phyloP scores from a whole-genome alignment of 2,797 vertebrate genomes.

The Manis pentadactyla region DNA sequence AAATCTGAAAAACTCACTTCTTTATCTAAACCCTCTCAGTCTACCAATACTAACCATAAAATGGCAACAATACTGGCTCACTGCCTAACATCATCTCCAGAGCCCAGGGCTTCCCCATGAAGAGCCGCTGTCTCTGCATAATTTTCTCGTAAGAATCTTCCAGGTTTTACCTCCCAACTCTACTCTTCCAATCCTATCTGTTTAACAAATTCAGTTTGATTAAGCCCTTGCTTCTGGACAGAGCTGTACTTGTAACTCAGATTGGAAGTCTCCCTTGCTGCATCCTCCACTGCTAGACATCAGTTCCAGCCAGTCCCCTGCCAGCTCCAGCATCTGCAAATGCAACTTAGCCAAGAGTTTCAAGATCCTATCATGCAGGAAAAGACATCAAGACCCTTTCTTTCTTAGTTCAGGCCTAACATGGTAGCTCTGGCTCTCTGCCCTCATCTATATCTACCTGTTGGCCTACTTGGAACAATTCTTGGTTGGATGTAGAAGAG shows the following conservation, averaged over 20 bases:
- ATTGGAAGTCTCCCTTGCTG: not conserved
- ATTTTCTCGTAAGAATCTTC: not conserved
- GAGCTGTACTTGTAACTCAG: not conserved
- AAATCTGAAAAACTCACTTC: slow-evolving; percentile 3
- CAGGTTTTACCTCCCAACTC: not conserved
- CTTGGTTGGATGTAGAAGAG: not conserved
- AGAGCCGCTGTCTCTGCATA: not conserved
- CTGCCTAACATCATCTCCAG: not conserved
- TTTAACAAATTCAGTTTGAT: not conserved
- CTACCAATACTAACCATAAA: not conserved
- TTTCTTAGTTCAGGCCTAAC: not conserved
- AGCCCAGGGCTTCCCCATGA: not conserved
- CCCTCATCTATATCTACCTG: not conserved
- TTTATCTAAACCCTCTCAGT: not conserved
- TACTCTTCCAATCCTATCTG: not conserved
- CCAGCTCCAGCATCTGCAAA: not conserved
- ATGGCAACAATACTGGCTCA: not conserved
- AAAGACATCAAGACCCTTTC: not conserved
- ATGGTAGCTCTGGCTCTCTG: not conserved
- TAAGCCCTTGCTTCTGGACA: not conserved
- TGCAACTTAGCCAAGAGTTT: not conserved
- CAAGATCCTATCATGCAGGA: not conserved
- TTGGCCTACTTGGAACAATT: not conserved
- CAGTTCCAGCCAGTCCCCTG: not conserved
- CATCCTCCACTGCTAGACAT: not conserved